Evolutionary conservation across 2,888 invertebrate genomes (phyloP), one percentile per base, ranked within the genome.

Genomic region (Drosophila rubida): DNA sequence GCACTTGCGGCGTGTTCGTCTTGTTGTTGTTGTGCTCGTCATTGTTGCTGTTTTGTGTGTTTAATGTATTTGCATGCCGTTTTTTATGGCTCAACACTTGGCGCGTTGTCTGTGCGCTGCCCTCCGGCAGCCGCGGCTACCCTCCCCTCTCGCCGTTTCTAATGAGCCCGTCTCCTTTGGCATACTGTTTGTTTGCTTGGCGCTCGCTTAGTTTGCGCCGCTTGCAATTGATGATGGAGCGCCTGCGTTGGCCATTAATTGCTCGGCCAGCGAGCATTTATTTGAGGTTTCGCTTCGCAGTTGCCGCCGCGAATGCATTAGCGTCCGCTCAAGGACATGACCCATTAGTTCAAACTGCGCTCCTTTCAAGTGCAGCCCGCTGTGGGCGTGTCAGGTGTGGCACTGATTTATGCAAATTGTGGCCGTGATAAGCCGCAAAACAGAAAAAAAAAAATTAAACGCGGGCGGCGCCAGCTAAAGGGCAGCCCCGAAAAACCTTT

Each of bases 361-460:
- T 35, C n/a, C n/a, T 30, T 55, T 45, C 22, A 51, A 32, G 51
- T 71, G 27, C 39, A 22, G 51, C 46, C 14, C 44, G 1, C 0
- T 6, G n/a, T 48, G 53, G 51, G 50, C 46, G 51, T 57, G 55
- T 30, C 67, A 57, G 57, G 69, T 54, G 59, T 65, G 73, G 41
- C 68, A 69, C 61, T 80, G 80, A 80, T 83, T 80, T 86, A 86
- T 80, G 86, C 54, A 86, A 80, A 74, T 71, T 71, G 61, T 42
- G 61, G 23, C 51, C 48, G 39, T 41, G 59, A 63, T 59, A 69
- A 68, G 35, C 30, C 13, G 30, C 23, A 32, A 32, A n/a, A 11
- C 4, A 30, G 11, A 0, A 23, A 9, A 14, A 37, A 37, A 6
- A 32, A 39, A 37, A 25, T 2, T 25, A 25, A 6, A 25, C n/a